Conservation (phyloP, 2,888 invertebrate genomes). For the Pristionchus maxplancki region DNA sequence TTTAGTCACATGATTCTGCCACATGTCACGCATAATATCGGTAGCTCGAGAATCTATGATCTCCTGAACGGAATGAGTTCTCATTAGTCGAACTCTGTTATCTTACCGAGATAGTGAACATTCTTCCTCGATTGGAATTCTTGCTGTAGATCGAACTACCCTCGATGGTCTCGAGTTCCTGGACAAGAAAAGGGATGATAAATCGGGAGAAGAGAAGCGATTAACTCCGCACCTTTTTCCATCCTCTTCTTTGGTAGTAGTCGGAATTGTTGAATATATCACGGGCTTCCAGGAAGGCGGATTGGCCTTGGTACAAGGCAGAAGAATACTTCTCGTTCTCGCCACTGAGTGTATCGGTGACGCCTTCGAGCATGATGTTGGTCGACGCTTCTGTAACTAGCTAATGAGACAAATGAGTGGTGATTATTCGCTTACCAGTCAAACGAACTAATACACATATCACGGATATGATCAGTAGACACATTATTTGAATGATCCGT, state of each 20-base stretch:
- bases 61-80: not conserved
- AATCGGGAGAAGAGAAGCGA: not conserved
- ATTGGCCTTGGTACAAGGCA: not conserved
- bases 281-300: not conserved
- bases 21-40: not conserved
- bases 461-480: not conserved
- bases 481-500: not conserved
- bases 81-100: no score
- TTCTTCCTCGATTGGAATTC: not conserved
- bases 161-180: not conserved
- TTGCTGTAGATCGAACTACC: not conserved
- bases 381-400: not conserved
- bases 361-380: not conserved
- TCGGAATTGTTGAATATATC: not conserved
- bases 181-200: not conserved
- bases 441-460: not conserved
- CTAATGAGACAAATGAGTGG: not conserved
- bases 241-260: not conserved
- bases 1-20: not conserved
- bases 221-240: not conserved
- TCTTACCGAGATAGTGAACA: slow-evolving; percentile 5
- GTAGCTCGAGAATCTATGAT: not conserved
- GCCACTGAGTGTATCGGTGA: not conserved
- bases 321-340: slow-evolving; percentile 13
- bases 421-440: not conserved